These are phyloP conservation scores for Notolepis coatsorum DNA, from an alignment of 2,797 vertebrate species.

Conservation along the genomic window DNA sequence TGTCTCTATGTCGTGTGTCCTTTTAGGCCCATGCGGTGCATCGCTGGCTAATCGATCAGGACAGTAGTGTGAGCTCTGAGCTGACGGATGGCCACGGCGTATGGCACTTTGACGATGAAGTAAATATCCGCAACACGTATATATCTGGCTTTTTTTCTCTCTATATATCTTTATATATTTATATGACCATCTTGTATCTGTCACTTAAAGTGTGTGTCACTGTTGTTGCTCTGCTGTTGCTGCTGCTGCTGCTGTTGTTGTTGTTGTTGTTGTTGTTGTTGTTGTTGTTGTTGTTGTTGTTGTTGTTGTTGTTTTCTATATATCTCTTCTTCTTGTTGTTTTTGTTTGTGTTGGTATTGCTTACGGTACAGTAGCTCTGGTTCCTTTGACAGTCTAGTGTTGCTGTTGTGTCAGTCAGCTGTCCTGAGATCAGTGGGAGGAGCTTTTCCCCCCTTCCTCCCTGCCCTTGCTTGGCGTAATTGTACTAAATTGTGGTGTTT, in stretches of 20 bases:
- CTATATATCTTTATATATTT: conserved; percentile 71
- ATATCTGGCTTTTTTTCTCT: conserved; percentile 80
- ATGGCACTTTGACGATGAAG: conserved; percentile 90
- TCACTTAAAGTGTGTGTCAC: conserved; percentile 79
- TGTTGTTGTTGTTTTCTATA: conserved; percentile 74
- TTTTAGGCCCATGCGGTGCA: conserved; percentile 88
- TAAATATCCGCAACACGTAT: conserved; percentile 89
- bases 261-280: conserved; percentile 61
- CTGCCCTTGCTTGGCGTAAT: conserved; percentile 73
- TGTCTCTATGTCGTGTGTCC: conserved; percentile 88
- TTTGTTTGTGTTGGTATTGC: conserved; percentile 67
- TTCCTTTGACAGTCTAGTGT: conserved; percentile 80
- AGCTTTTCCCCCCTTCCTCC: conserved; percentile 75
- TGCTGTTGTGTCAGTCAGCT: conserved; percentile 80
- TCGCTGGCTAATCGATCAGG: conserved; percentile 90
- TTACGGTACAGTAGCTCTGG: conserved; percentile 79
- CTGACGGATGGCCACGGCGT: conserved; percentile 88
- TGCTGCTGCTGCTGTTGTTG: conserved; percentile 71
- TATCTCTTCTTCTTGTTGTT: conserved; percentile 65
- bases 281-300: conserved; percentile 42
- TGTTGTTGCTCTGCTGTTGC: conserved; percentile 76
- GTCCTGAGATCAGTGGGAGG: conserved; percentile 75
- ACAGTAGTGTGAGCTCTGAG: conserved; percentile 90
- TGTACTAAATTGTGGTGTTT: conserved; percentile 69
- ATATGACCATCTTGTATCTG: conserved; percentile 78